Percentiles rank a stretch among this genome's conserved stretches.
phyloP scores from a whole-genome alignment of 1,140 invertebrate genomes.

The Drosophila suzukii region DNA sequence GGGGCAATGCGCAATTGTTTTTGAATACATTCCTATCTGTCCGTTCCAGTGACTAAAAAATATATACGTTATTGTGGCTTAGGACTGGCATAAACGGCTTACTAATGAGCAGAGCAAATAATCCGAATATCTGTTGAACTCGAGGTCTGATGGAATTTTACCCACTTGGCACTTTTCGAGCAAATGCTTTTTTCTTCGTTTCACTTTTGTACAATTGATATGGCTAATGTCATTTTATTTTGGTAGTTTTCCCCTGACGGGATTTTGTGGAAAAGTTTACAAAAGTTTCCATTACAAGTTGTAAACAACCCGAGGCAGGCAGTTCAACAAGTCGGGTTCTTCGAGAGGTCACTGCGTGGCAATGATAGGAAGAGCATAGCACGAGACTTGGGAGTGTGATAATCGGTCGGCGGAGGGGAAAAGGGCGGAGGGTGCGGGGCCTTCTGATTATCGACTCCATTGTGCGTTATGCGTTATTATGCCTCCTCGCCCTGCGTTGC shows the following conservation, averaged over 20 bases:
- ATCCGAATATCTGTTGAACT: conserved; percentile 29
- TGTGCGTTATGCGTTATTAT: conserved; percentile 28
- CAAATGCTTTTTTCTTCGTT: conserved; percentile 22
- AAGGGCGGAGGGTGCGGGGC: background rate
- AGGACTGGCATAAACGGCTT: conserved; percentile 45
- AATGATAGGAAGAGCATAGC: conserved; percentile 31
- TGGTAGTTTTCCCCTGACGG: conserved; percentile 56
- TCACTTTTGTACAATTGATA: conserved; percentile 23
- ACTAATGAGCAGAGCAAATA: conserved; percentile 68
- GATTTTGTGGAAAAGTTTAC: conserved; percentile 62
- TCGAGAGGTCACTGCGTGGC: conserved; percentile 55
- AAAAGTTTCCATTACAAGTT: conserved; percentile 75
- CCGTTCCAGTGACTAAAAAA: conserved; percentile 7
- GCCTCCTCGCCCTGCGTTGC: conserved; percentile 22
- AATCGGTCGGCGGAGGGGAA: conserved; percentile 31
- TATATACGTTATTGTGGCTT: conserved; percentile 2
- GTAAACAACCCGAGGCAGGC: conserved; percentile 61
- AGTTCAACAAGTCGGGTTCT: conserved; percentile 62
- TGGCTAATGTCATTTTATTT: conserved; percentile 23
- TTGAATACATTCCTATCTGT: conserved; percentile 28
- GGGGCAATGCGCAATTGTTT: conserved; percentile 36
- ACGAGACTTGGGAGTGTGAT: conserved; percentile 63
- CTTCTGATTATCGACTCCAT: conserved; percentile 39
- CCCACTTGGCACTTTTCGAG: conserved; percentile 65
- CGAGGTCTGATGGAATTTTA: conserved; percentile 69